Percentiles rank a stretch among this genome's conserved stretches.
phyloP scores from a whole-genome alignment of 2,888 invertebrate species.

The Dorcus hopei region DNA sequence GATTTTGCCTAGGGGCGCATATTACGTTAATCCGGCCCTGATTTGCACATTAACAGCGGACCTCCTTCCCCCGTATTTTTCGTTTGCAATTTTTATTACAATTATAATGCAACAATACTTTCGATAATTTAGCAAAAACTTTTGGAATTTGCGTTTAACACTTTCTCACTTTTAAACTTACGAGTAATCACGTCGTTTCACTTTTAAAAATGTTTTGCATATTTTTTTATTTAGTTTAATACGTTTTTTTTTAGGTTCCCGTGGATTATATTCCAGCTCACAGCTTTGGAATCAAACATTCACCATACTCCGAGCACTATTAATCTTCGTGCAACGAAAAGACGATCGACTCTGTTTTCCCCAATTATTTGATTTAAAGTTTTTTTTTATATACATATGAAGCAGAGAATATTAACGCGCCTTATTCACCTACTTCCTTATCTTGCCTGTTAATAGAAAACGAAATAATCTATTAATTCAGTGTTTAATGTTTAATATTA shows the following conservation, averaged over 20 bases:
- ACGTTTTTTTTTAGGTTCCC: constrained; percentile 56
- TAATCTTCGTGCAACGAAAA: constrained; percentile 25
- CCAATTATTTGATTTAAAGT: neutral
- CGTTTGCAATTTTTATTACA: too few species aligned
- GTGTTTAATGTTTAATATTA: neutral
- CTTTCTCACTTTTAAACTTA: too few species aligned
- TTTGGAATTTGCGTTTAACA: too few species aligned
- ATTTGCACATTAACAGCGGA: too few species aligned
- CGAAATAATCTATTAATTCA: too few species aligned
- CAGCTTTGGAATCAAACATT: constrained; percentile 85
- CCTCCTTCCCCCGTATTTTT: too few species aligned
- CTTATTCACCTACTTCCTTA: neutral
- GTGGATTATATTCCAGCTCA: constrained; percentile 65
- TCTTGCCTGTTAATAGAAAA: too few species aligned
- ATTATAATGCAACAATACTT: too few species aligned
- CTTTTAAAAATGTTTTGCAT: neutral
- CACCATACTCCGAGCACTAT: constrained; percentile 61
- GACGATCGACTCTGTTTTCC: constrained; percentile 15
- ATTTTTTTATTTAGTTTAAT: neutral
- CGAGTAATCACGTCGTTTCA: neutral
- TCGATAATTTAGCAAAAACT: too few species aligned
- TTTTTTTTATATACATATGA: neutral
- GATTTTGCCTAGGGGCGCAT: too few species aligned
- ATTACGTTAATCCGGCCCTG: too few species aligned
- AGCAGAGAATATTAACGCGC: constrained; percentile 13